Base-by-base conservation (phyloP, 2,888 invertebrate genomes). In the Eristalinus aeneus region DNA sequence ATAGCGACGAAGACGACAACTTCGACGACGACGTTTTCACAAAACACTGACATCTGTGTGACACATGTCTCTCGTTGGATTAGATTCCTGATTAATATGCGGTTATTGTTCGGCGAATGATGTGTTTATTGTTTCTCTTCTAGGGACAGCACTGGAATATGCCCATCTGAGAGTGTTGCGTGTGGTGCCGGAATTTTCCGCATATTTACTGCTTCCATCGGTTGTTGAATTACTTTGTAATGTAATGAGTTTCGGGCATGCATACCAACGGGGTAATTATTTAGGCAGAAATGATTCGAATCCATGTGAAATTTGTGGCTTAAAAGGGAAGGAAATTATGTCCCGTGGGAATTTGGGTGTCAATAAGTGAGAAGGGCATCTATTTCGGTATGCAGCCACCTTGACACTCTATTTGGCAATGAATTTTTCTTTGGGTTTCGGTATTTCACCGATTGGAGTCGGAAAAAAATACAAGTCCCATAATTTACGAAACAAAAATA, bases 71-170 rank as follows among this genome's bases (percentile, higher is more conserved):
- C 56, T 54, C 73, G 54, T 5, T 12, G 74, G 74, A 69, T 74
- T 80, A 74, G 80, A 80, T 74, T 69, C 20, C 74, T 74, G 32
- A 80, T 80, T 80, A 74, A 69, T 74, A 80, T 80, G 80, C 80
- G 22, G 69, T 80, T 80, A 80, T 69, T 39, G 80, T 80, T 69
- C 64, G 34, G 54, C 68, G 63, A 80, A 46, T 80, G 73, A 80
- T 80, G 64, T 80, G 74, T 80, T 63, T 80, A 80, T 80, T 80
- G 73, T 34, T 60, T 73, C 61, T 79, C 53, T 65, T 73, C 72
- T 39, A 61, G 31, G 67, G 69, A 73, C 53, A 65, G 58, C 71
- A 58, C 16, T 65, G 10, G 23, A 76, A 69, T 60, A 75, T 46
- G 61, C 68, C 68, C 68, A 31, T 53, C 54, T 53, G 27, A n/a